These are phyloP conservation scores for Polypterus bichir DNA, from an alignment of 2,113 vertebrate genomes.

Conservation along the genomic window DNA sequence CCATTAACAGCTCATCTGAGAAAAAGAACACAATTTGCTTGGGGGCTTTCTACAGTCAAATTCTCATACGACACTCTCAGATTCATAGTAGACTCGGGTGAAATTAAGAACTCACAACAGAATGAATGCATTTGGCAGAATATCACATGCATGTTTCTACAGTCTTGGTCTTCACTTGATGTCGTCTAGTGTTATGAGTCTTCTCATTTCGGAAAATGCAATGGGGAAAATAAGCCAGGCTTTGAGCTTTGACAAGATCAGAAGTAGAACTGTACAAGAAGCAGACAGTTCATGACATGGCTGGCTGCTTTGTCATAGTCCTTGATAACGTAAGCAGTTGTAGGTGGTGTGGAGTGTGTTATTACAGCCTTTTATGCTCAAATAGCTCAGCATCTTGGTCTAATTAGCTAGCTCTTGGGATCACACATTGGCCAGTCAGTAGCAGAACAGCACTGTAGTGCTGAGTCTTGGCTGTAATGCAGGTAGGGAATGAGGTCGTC, in stretches of 20 bases:
- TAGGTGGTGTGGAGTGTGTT: background rate
- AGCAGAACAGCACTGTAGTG: background rate
- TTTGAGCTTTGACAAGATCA: background rate
- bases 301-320: background rate
- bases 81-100: too few species aligned
- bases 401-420: conserved; percentile 3
- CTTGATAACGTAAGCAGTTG: background rate
- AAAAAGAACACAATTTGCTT: too few species aligned
- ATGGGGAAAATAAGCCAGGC: background rate
- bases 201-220: too few species aligned
- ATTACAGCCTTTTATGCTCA: background rate
- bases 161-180: too few species aligned
- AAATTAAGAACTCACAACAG: too few species aligned
- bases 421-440: background rate
- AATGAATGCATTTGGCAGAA: too few species aligned
- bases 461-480: background rate
- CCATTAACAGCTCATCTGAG: too few species aligned
- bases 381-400: background rate
- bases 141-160: too few species aligned
- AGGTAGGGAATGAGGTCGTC: conserved; percentile 4
- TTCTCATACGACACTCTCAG: too few species aligned
- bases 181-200: too few species aligned
- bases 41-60: too few species aligned
- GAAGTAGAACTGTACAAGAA: background rate
- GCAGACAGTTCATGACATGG: background rate